These are phyloP conservation scores for Zaprionus davidi DNA, from an alignment of 1,140 invertebrate genomes.

Conservation along the genomic window DNA sequence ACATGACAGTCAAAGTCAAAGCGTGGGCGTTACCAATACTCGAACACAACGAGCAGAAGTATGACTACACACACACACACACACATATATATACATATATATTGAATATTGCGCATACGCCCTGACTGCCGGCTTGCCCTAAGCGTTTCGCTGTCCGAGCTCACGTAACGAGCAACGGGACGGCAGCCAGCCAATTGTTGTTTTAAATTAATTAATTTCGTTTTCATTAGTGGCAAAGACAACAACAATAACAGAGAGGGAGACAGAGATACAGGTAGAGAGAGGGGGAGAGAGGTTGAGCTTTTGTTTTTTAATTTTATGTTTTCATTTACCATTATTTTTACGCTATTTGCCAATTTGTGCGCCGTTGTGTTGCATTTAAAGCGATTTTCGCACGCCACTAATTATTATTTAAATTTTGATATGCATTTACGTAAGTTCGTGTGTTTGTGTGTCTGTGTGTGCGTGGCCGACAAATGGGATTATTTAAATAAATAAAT, in stretches of 20 bases:
- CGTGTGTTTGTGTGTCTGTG: too few relatives aligned
- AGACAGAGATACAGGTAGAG: neutral
- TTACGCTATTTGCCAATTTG: constrained; percentile 74
- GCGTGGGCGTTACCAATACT: constrained; percentile 72
- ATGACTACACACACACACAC: constrained; percentile 23
- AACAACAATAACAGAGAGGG: constrained; percentile 12
- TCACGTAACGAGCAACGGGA: constrained; percentile 29
- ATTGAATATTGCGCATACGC: constrained; percentile 59
- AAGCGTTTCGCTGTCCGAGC: constrained; percentile 25
- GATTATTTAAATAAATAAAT: constrained; percentile 82
- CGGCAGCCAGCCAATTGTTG: constrained; percentile 63
- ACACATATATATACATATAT: constrained; percentile 7
- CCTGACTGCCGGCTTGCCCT: constrained; percentile 6
- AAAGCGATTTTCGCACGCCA: constrained; percentile 73
- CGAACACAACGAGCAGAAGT: constrained; percentile 11
- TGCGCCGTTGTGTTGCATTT: constrained; percentile 59
- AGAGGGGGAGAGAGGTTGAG: constrained; percentile 1
- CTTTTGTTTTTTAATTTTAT: constrained; percentile 73
- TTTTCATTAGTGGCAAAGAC: constrained; percentile 67
- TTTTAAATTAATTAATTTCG: constrained; percentile 80
- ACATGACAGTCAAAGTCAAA: constrained; percentile 73
- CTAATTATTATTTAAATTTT: constrained; percentile 83
- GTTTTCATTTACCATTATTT: constrained; percentile 71
- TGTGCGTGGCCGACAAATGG: constrained; percentile 54
- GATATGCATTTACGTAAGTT: constrained; percentile 59